Conservation (phyloP, 2,113 vertebrate species). For the Carassius auratus region DNA sequence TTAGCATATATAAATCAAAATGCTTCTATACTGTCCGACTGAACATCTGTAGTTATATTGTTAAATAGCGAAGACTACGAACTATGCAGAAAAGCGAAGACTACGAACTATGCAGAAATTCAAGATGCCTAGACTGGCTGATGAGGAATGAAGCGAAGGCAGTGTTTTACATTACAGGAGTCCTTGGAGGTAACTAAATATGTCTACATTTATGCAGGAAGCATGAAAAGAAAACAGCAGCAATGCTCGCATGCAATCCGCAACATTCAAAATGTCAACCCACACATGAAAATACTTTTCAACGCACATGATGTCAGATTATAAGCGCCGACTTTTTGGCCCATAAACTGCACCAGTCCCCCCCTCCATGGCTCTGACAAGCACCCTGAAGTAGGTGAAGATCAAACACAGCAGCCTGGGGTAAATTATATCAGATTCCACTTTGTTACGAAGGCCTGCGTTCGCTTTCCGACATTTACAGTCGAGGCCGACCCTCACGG, state of each 20-base stretch:
- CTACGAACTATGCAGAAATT: not conserved
- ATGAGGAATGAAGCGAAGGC: not conserved
- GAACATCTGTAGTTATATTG: not conserved
- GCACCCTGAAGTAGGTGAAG: slow-evolving; percentile 61
- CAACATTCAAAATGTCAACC: slow-evolving; percentile 58
- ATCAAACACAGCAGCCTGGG: slow-evolving; percentile 72
- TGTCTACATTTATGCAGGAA: slow-evolving; percentile 46
- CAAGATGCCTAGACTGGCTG: not conserved
- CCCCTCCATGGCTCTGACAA: slow-evolving; percentile 58
- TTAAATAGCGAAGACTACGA: too few species aligned
- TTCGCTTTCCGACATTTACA: slow-evolving; percentile 75
- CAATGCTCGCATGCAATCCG: slow-evolving; percentile 45
- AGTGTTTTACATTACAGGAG: slow-evolving; percentile 35
- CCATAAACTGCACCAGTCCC: slow-evolving; percentile 59
- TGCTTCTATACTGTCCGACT: not conserved
- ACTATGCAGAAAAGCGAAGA: too few species aligned
- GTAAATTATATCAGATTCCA: slow-evolving; percentile 74
- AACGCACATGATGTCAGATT: slow-evolving; percentile 68
- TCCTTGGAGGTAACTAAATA: slow-evolving; percentile 28
- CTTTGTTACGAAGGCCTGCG: slow-evolving; percentile 68
- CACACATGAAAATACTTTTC: slow-evolving; percentile 70
- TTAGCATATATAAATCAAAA: too few species aligned
- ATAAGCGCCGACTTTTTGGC: slow-evolving; percentile 65
- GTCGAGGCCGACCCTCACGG: slow-evolving; percentile 57
- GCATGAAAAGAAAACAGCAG: slow-evolving; percentile 35